Evolutionary conservation across 1,140 invertebrate species (phyloP).

Genomic region (Papilio aristodemus): DNA sequence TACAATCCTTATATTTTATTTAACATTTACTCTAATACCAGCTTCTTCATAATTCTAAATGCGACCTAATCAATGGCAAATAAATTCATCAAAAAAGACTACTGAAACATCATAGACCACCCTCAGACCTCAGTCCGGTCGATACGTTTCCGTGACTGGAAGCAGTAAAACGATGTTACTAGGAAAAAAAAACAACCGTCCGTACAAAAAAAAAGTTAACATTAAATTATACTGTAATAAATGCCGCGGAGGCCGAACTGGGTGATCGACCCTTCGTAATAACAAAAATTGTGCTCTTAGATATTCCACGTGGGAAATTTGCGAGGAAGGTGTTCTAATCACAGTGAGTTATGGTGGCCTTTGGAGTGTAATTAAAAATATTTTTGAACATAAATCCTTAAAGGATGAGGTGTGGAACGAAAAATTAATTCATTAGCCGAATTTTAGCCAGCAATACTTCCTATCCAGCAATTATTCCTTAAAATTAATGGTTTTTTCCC

Average conservation of each 20-base stretch:
- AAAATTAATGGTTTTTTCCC: too few relatives aligned
- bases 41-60: background rate
- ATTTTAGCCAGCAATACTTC: background rate
- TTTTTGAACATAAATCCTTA: conserved; percentile 23
- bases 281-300: conserved; percentile 49
- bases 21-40: too few relatives aligned
- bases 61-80: conserved; percentile 29
- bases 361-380: conserved; percentile 35
- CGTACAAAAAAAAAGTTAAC: conserved; percentile 64
- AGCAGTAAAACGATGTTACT: conserved; percentile 61
- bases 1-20: too few relatives aligned
- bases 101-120: conserved; percentile 39
- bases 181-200: conserved; percentile 54
- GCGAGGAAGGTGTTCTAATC: conserved; percentile 45
- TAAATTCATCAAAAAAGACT: conserved; percentile 37
- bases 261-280: conserved; percentile 63
- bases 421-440: background rate
- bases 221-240: conserved; percentile 76
- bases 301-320: conserved; percentile 73
- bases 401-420: background rate
- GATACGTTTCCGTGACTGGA: conserved; percentile 69
- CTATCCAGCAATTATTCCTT: too few relatives aligned
- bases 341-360: conserved; percentile 29
- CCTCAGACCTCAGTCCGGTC: conserved; percentile 50
- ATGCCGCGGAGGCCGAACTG: conserved; percentile 55